Evolutionary conservation across 2,888 invertebrate species (phyloP).

Genomic region (Thereva nobilitata): DNA sequence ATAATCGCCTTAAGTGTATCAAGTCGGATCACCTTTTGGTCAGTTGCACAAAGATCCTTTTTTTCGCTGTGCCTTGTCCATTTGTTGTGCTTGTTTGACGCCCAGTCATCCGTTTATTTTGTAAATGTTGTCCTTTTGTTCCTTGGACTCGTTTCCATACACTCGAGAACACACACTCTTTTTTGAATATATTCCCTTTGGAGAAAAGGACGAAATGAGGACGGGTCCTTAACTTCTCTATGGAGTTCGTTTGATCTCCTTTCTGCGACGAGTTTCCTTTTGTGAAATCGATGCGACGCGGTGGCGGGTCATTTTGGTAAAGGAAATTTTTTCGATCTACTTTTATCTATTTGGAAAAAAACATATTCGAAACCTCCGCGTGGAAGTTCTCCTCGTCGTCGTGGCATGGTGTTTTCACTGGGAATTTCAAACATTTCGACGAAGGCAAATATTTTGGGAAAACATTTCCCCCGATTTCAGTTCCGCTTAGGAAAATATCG

Average conservation of each 20-base stretch:
- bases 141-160: constrained; percentile 3
- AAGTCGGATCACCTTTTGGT: constrained; percentile 37
- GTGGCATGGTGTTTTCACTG: not conserved
- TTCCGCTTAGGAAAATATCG: constrained; percentile 18
- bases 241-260: too few relatives aligned
- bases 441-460: constrained; percentile 39
- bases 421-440: constrained; percentile 35
- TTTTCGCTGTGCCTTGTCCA: constrained; percentile 4
- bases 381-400: not conserved
- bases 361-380: constrained; percentile 3
- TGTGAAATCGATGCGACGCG: too few relatives aligned
- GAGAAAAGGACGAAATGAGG: not conserved
- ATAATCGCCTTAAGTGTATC: constrained; percentile 41
- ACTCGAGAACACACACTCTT: not conserved
- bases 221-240: not conserved
- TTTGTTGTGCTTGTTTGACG: constrained; percentile 37
- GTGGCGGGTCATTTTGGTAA: too few relatives aligned
- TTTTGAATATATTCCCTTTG: not conserved
- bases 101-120: constrained; percentile 41
- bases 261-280: too few relatives aligned
- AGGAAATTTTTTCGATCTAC: not conserved
- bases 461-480: constrained; percentile 34
- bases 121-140: constrained; percentile 33
- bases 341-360: not conserved
- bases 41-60: constrained; percentile 23